These are phyloP conservation scores for Choristoneura fumiferana DNA, from an alignment of 1,140 invertebrate species.

Conservation along the genomic window DNA sequence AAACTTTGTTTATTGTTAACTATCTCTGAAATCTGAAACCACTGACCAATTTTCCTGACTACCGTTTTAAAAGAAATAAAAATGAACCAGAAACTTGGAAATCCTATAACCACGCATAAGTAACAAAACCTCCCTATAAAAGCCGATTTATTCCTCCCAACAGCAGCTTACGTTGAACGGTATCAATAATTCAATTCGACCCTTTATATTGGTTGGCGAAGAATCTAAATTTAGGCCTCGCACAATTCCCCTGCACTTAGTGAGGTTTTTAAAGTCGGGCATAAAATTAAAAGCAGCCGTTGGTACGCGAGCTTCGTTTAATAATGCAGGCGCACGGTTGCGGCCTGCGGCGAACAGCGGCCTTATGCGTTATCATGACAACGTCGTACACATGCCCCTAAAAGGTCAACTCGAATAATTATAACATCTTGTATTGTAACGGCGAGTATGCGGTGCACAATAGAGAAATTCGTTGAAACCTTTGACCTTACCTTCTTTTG, in stretches of 20 bases:
- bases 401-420: conserved; percentile 39
- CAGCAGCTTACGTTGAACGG: neutral
- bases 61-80: too few species aligned
- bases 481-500: neutral
- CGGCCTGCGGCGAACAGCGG: conserved; percentile 14
- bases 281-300: conserved; percentile 41
- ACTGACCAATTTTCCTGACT: too few species aligned
- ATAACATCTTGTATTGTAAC: conserved; percentile 28
- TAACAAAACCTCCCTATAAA: neutral
- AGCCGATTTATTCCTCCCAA: conserved; percentile 4
- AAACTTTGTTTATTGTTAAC: too few species aligned
- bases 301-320: conserved; percentile 35
- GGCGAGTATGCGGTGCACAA: neutral
- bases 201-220: conserved; percentile 7
- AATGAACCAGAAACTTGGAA: too few species aligned
- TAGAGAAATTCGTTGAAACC: neutral
- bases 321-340: conserved; percentile 39
- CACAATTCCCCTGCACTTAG: conserved; percentile 15
- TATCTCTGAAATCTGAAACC: too few species aligned
- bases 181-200: conserved; percentile 19
- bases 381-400: conserved; percentile 13
- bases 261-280: conserved; percentile 20
- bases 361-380: conserved; percentile 48
- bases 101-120: too few species aligned
- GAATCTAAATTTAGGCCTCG: neutral